Conservation (phyloP, 2,797 vertebrate genomes). For the Delichon dasypus region DNA sequence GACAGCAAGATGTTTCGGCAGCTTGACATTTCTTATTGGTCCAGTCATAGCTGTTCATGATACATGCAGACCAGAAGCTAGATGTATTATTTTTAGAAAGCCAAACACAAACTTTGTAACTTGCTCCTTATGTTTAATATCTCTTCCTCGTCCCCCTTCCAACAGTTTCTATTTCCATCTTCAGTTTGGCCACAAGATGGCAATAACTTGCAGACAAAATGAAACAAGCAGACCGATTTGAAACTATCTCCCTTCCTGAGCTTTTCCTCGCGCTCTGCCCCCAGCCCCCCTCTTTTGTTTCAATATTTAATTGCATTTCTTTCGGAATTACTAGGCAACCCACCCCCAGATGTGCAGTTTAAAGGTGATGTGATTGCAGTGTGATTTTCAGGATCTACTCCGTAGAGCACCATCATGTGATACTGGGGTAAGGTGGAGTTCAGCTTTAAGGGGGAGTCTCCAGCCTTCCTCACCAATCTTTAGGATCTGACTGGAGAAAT, state of each 20-base stretch:
- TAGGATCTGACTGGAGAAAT: slow-evolving; percentile 44
- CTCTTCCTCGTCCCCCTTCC: neutral
- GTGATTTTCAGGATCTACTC: slow-evolving; percentile 36
- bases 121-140: neutral
- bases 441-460: slow-evolving; percentile 75
- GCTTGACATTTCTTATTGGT: neutral
- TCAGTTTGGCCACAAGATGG: slow-evolving; percentile 71
- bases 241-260: slow-evolving; percentile 1
- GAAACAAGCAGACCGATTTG: neutral
- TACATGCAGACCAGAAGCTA: neutral
- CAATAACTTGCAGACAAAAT: slow-evolving; percentile 68
- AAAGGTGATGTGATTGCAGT: slow-evolving; percentile 40
- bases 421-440: slow-evolving; percentile 73
- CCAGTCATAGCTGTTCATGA: neutral
- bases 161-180: neutral
- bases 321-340: slow-evolving; percentile 66
- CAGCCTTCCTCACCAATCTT: slow-evolving; percentile 50
- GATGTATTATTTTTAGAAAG: neutral
- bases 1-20: neutral
- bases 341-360: slow-evolving; percentile 55
- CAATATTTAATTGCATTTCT: slow-evolving; percentile 35
- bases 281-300: neutral
- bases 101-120: neutral
- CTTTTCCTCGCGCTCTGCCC: neutral
- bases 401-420: slow-evolving; percentile 67